Evolutionary conservation across 37 sponge, comb jelly and placozoan species (phyloP).

Genomic region (Oopsacas minuta): DNA sequence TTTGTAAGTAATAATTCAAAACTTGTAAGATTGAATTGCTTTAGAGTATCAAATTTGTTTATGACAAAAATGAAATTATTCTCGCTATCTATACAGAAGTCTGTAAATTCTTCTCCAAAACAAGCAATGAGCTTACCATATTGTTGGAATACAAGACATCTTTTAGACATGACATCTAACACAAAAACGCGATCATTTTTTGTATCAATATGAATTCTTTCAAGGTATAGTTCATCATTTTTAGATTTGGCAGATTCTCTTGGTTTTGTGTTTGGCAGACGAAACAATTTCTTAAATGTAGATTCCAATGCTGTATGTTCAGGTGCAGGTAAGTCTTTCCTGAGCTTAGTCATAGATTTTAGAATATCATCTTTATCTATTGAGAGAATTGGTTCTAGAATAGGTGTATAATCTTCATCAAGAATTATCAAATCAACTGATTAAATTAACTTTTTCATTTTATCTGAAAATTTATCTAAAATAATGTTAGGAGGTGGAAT

Average conservation of each 20-base stretch:
- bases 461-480: background rate
- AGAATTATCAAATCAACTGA: background rate
- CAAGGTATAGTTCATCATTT: background rate
- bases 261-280: too few species aligned
- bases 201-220: background rate
- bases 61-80: background rate
- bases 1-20: background rate
- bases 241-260: background rate
- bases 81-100: background rate
- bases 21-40: background rate
- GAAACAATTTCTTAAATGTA: too few species aligned
- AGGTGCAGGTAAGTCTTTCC: too few species aligned
- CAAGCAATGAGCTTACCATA: background rate
- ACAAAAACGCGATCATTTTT: background rate
- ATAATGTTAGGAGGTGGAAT: background rate
- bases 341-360: background rate
- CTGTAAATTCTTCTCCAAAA: background rate
- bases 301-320: too few species aligned
- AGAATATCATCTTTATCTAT: background rate
- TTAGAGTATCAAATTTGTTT: background rate
- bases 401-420: background rate
- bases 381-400: background rate
- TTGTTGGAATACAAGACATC: background rate
- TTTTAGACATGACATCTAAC: background rate
- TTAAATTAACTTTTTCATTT: background rate